Base-by-base conservation (phyloP, 2,797 vertebrate genomes). In the Chiropotes sagulatus region DNA sequence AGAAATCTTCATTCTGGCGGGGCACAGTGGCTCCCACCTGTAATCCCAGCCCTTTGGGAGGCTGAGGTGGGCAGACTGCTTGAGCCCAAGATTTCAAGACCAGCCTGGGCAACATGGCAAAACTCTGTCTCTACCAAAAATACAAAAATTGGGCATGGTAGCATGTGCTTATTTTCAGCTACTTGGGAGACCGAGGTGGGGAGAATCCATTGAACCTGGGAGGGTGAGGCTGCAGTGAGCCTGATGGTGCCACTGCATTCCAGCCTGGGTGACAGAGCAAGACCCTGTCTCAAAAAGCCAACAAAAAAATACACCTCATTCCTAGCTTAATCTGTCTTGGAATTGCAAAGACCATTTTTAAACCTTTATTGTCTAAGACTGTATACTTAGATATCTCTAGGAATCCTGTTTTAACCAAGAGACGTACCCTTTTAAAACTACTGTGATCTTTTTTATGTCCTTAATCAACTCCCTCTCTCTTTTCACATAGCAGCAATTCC, bases 321-420 rank as follows among this genome's bases (percentile, higher is more conserved):
- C 67, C 64, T 81, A 91, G n/a, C 50, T 22, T 75, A 61, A 36
- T 90, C 20, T 88, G 36, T 73, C 36, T 93, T 57, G 52, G 75
- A 79, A 7, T 67, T 82, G 5, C 39, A 94, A 93, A 88, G 39
- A 93, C 9, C 20, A 33, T 57, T 70, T 85, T 92, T 41, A 78
- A 81, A 48, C n/a, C 19, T 61, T 89, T 73, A 78, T 67, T 48
- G 19, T 58, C 52, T 20, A 88, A 48, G 26, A 93, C 39, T 57
- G 19, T 52, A 76, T 76, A 50, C 19, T 85, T 91, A 72, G 9
- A 44, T 81, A 94, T 92, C 70, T 73, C 93, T 93, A 33, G 28
- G 46, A 11, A 70, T 88, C 33, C 22, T 78, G 88, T 88, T 95
- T 91, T 82, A 93, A 58, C 61, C 22, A 91, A 89, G 52, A 93